Evolutionary conservation across 1,140 invertebrate species (phyloP).

Genomic region (Pollicipes pollicipes): DNA sequence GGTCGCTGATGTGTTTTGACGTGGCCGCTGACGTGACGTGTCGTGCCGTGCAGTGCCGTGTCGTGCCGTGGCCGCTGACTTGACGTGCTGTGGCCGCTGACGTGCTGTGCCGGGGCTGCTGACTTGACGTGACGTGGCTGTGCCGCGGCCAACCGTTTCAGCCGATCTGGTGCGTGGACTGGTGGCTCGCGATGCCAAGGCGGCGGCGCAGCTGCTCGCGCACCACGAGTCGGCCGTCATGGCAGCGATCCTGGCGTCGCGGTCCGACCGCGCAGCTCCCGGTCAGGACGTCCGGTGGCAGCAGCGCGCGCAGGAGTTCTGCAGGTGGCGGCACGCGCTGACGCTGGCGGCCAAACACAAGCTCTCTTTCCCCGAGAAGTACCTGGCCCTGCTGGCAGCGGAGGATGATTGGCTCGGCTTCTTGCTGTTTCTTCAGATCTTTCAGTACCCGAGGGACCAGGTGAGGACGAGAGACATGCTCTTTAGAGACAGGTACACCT

Average conservation of each 20-base stretch:
- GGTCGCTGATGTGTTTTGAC: too few species aligned
- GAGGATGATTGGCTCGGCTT: neutral
- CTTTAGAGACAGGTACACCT: too few species aligned
- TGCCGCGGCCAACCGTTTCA: too few species aligned
- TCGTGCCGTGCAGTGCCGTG: too few species aligned
- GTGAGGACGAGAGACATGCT: too few species aligned
- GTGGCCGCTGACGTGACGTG: too few species aligned
- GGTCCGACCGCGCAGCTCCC: neutral
- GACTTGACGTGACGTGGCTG: too few species aligned
- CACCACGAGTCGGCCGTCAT: neutral
- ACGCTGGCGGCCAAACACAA: neutral
- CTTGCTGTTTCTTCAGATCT: neutral
- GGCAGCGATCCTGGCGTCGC: neutral
- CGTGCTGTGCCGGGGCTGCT: too few species aligned
- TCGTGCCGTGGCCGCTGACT: too few species aligned
- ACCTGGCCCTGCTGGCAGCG: neutral
- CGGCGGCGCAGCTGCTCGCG: neutral
- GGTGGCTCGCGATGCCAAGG: neutral
- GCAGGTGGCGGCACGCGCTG: neutral
- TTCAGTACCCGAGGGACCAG: neutral
- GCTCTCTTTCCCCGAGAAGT: neutral
- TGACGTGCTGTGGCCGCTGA: too few species aligned
- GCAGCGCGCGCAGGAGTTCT: neutral
- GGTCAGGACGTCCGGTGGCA: neutral
- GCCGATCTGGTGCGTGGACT: neutral